phyloP scores from a whole-genome alignment of 2,888 invertebrate genomes.

The Heliconius hortense region DNA sequence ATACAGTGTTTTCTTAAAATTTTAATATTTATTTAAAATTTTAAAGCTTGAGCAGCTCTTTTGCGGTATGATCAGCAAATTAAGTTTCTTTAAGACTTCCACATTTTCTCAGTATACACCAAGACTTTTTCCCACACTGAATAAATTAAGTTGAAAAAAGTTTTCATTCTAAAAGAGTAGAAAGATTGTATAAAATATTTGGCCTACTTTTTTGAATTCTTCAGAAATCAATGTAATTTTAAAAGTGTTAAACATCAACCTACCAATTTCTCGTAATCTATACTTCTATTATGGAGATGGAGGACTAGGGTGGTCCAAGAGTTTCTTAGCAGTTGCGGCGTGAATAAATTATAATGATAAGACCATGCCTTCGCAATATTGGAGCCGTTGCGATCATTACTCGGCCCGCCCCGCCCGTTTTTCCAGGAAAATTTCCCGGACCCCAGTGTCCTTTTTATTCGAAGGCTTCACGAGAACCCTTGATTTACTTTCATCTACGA shows the following conservation, averaged over 20 bases:
- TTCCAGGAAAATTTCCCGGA: conserved; percentile 35
- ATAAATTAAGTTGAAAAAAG: conserved; percentile 13
- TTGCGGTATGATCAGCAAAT: conserved; percentile 31
- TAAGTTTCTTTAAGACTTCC: conserved; percentile 30
- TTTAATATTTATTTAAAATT: conserved; percentile 6
- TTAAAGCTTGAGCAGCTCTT: conserved; percentile 14
- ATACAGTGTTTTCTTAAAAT: neutral
- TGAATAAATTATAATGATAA: conserved; percentile 81
- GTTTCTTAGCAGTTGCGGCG: conserved; percentile 60
- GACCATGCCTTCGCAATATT: conserved; percentile 74
- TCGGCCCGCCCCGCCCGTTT: conserved; percentile 39
- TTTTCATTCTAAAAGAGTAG: neutral
- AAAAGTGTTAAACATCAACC: conserved; percentile 12
- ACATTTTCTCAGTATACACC: conserved; percentile 20
- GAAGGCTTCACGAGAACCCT: conserved; percentile 33
- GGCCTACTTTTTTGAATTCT: neutral
- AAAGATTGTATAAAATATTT: neutral
- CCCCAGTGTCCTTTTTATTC: conserved; percentile 34
- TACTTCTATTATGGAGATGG: conserved; percentile 28
- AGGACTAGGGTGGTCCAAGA: conserved; percentile 34
- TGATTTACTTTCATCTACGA: conserved; percentile 44
- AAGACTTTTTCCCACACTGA: conserved; percentile 5
- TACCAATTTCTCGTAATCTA: conserved; percentile 27
- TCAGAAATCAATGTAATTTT: conserved; percentile 6
- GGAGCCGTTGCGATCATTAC: conserved; percentile 74